Evolutionary conservation across 2,888 invertebrate species (phyloP).

Genomic region (Salpingus planirostris): DNA sequence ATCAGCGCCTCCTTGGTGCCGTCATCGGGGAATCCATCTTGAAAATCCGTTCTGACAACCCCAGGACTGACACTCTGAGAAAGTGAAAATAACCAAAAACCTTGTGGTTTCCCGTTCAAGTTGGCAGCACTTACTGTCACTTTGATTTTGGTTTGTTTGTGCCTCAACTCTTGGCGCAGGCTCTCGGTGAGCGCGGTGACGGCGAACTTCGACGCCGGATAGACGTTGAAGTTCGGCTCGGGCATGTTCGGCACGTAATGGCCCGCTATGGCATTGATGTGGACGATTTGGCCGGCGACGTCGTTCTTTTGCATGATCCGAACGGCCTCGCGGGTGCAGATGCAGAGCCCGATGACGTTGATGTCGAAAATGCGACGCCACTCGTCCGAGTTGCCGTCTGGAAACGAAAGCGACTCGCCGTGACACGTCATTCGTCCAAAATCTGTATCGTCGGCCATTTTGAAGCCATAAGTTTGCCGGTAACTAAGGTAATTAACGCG

Average conservation of each 20-base stretch:
- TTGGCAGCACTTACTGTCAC: constrained; percentile 5
- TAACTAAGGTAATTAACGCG: too few species aligned
- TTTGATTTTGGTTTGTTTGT: constrained; percentile 7
- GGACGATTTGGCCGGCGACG: constrained; percentile 28
- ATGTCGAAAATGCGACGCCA: constrained; percentile 20
- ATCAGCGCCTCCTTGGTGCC: constrained; percentile 1
- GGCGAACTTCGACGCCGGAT: constrained; percentile 7
- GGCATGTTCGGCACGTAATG: constrained; percentile 18
- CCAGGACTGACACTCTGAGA: constrained; percentile 18
- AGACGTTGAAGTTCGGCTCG: constrained; percentile 17
- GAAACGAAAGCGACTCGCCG: too few species aligned
- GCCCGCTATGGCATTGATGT: constrained; percentile 28
- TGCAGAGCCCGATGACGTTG: constrained; percentile 18
- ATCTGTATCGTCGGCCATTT: too few species aligned
- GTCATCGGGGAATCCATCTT: neutral
- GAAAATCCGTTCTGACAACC: constrained; percentile 6
- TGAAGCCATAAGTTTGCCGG: too few species aligned
- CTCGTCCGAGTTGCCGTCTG: constrained; percentile 19
- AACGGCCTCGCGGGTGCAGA: constrained; percentile 27
- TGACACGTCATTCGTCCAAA: too few species aligned
- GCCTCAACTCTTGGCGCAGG: constrained; percentile 5
- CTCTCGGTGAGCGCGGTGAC: constrained; percentile 9
- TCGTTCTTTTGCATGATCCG: constrained; percentile 23
- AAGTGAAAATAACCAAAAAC: too few species aligned
- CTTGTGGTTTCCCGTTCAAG: too few species aligned